These are phyloP conservation scores for Cremastinae sp. DNA, from an alignment of 2,888 invertebrate genomes.

Conservation along the genomic window DNA sequence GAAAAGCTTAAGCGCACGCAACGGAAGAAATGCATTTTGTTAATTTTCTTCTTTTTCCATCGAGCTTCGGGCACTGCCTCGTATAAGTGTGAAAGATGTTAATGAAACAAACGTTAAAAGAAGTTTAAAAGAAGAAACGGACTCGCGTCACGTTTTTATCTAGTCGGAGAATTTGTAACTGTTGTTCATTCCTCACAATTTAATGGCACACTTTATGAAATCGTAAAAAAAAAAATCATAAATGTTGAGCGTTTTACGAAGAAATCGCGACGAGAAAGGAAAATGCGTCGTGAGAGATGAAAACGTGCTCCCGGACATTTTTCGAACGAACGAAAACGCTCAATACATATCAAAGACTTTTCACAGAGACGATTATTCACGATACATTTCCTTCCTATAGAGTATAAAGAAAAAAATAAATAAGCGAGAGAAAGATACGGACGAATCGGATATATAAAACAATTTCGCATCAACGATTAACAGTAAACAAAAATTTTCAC, in stretches of 20 bases:
- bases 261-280: background rate
- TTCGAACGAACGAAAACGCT: slow-evolving; percentile 26
- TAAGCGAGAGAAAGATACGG: background rate
- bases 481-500: background rate
- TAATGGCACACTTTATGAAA: slow-evolving; percentile 23
- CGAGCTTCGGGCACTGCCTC: slow-evolving; percentile 64
- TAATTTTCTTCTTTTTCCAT: slow-evolving; percentile 21
- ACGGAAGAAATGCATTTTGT: slow-evolving; percentile 10
- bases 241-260: slow-evolving; percentile 43
- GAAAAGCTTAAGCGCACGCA: slow-evolving; percentile 7
- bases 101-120: slow-evolving; percentile 23
- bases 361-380: slow-evolving; percentile 8
- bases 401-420: slow-evolving; percentile 3
- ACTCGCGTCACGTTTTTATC: slow-evolving; percentile 57
- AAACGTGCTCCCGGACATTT: background rate
- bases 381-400: slow-evolving; percentile 13
- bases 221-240: slow-evolving; percentile 27
- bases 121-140: slow-evolving; percentile 28
- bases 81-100: slow-evolving; percentile 43
- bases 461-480: background rate
- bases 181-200: slow-evolving; percentile 41
- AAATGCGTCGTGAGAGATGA: background rate
- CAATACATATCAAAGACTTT: slow-evolving; percentile 57
- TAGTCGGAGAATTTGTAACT: slow-evolving; percentile 46
- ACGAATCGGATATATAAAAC: background rate